These are phyloP conservation scores for Phrynocephalus versicolor DNA, from an alignment of 2,113 vertebrate genomes.

Conservation along the genomic window DNA sequence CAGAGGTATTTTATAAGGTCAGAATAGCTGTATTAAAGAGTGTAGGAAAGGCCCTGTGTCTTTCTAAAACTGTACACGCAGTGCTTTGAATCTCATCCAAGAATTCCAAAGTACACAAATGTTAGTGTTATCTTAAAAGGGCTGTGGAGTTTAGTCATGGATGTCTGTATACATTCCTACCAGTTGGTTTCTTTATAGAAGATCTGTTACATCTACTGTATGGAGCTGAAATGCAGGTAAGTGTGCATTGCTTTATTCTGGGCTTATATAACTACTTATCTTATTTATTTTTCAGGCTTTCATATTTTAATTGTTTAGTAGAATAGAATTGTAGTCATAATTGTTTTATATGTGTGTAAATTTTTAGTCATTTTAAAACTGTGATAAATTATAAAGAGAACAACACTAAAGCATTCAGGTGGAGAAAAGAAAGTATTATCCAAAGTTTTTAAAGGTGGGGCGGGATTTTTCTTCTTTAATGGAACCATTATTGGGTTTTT, in stretches of 20 bases:
- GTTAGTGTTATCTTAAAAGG: not conserved
- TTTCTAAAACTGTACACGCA: not conserved
- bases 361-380: too few species aligned
- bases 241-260: not conserved
- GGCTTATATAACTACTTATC: not conserved
- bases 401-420: too few species aligned
- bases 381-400: too few species aligned
- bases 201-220: not conserved
- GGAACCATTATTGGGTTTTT: too few species aligned
- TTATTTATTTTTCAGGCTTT: not conserved
- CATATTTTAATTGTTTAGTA: not conserved
- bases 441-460: too few species aligned
- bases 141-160: not conserved
- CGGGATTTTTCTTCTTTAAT: too few species aligned
- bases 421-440: too few species aligned
- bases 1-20: not conserved
- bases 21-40: not conserved
- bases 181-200: not conserved
- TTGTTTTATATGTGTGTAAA: not conserved
- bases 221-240: not conserved
- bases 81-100: not conserved
- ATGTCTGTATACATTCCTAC: not conserved
- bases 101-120: not conserved
- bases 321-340: not conserved
- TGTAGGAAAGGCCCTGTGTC: not conserved